Percentiles rank a stretch among this genome's conserved stretches.
Evolutionary conservation across 1,140 invertebrate genomes (phyloP).

Genomic region (Drosophila mauritiana): DNA sequence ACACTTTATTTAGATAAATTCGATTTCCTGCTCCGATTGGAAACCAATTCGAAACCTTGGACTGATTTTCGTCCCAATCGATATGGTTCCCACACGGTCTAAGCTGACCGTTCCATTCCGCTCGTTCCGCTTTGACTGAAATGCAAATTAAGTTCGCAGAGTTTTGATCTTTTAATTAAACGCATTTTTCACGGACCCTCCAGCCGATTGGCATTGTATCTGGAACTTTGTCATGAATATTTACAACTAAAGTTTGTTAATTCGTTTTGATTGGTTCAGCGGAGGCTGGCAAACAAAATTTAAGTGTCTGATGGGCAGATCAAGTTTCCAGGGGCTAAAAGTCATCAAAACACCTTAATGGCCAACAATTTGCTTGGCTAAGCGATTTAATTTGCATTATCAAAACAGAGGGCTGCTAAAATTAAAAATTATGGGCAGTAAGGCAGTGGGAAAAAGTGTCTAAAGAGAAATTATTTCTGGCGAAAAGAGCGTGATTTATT

Average conservation of each 20-base stretch:
- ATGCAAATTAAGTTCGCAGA: slow-evolving; percentile 60
- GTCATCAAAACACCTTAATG: slow-evolving; percentile 54
- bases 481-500: slow-evolving; percentile 38
- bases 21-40: not conserved
- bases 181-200: slow-evolving; percentile 21
- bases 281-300: slow-evolving; percentile 42
- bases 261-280: slow-evolving; percentile 65
- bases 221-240: slow-evolving; percentile 72
- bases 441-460: slow-evolving; percentile 28
- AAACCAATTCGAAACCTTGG: slow-evolving; percentile 21
- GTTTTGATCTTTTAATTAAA: slow-evolving; percentile 64
- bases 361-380: slow-evolving; percentile 45
- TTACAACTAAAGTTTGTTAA: slow-evolving; percentile 60
- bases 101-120: slow-evolving; percentile 10
- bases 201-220: slow-evolving; percentile 19
- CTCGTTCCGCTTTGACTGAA: slow-evolving; percentile 31
- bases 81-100: slow-evolving; percentile 33
- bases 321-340: slow-evolving; percentile 48
- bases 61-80: slow-evolving; percentile 8
- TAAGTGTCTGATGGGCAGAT: slow-evolving; percentile 40
- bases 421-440: slow-evolving; percentile 19
- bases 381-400: slow-evolving; percentile 54
- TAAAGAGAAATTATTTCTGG: slow-evolving; percentile 53
- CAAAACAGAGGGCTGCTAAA: slow-evolving; percentile 32
- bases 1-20: not conserved